These are phyloP conservation scores for Syrrhaptes paradoxus DNA, from an alignment of 2,113 vertebrate genomes.

Conservation along the genomic window DNA sequence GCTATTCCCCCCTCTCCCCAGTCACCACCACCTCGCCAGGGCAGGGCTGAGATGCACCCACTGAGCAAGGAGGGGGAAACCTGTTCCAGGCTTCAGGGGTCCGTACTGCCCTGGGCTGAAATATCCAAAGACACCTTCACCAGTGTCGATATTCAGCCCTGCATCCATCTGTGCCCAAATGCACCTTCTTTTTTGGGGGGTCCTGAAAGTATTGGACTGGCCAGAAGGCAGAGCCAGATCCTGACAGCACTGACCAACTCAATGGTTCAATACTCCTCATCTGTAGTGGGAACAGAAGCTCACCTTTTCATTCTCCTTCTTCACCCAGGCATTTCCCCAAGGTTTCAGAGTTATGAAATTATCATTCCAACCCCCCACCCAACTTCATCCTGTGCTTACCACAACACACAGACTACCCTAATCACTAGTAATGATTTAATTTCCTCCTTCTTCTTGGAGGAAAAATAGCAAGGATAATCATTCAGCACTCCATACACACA, in stretches of 20 bases:
- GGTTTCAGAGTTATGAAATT: background rate
- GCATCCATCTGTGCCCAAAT: background rate
- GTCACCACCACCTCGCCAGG: background rate
- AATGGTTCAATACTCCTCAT: background rate
- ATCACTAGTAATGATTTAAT: background rate
- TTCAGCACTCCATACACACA: background rate
- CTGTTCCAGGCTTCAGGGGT: background rate
- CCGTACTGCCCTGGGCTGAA: background rate
- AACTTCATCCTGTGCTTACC: background rate
- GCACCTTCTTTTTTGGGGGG: background rate
- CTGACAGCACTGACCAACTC: background rate
- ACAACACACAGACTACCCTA: background rate
- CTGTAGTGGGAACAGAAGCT: background rate
- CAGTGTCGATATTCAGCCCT: background rate
- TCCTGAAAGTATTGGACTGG: background rate
- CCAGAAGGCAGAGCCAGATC: background rate
- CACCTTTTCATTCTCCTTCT: background rate
- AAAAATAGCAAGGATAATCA: slow-evolving; percentile 19
- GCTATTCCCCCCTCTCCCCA: background rate
- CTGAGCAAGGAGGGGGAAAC: background rate
- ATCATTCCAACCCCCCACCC: background rate
- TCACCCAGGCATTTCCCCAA: background rate
- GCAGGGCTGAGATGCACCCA: background rate
- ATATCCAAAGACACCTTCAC: background rate
- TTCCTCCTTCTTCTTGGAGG: slow-evolving; percentile 1